Base-by-base conservation (phyloP, 2,113 vertebrate genomes). In the Serilophus lunatus region DNA sequence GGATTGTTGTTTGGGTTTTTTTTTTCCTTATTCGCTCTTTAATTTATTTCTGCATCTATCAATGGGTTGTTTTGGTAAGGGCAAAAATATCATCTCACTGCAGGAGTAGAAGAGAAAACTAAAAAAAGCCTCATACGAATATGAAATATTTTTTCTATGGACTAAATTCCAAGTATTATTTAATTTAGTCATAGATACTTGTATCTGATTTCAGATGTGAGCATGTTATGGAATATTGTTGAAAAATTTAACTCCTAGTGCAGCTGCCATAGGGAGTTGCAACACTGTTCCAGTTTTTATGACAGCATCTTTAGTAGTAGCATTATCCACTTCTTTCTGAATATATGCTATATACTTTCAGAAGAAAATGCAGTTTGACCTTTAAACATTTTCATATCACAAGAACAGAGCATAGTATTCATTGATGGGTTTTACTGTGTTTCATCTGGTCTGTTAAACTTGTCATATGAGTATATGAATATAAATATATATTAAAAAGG, bases 11-110 rank as follows among this genome's bases (percentile, higher is more conserved):
- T 42, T 42, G 40, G n/a, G n/a, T n/a, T 42, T 42, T 56, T 38
- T 36, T 90, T 89, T 70, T 28, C 13, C 8, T 49, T 68, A 57
- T 49, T 84, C 75, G 12, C 9, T 54, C 6, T 85, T 79, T 76
- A 54, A 56, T 82, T 87, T 26, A 72, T 82, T 91, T 87, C 49
- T 76, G 16, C n/a, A 40, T 86, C n/a, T 57, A 64, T 78, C 83
- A 64, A 50, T 81, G 28, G 7, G 10, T 85, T 89, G 42, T 92
- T 76, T 78, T 64, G 25, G 69, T 42, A 53, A 50, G 13, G 28
- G 86, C 12, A 15, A 75, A 86, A 84, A 76, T 49, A 5, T 51
- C 78, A 89, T 86, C 10, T 7, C 65, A 23, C 35, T 77, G 24
- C 9, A 69, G 19, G 14, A 90, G 10, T 10, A 77, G 20, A n/a